Evolutionary conservation across 1,140 invertebrate species (phyloP), one percentile per base, ranked within the genome.

Genomic region (Contarinia nasturtii): DNA sequence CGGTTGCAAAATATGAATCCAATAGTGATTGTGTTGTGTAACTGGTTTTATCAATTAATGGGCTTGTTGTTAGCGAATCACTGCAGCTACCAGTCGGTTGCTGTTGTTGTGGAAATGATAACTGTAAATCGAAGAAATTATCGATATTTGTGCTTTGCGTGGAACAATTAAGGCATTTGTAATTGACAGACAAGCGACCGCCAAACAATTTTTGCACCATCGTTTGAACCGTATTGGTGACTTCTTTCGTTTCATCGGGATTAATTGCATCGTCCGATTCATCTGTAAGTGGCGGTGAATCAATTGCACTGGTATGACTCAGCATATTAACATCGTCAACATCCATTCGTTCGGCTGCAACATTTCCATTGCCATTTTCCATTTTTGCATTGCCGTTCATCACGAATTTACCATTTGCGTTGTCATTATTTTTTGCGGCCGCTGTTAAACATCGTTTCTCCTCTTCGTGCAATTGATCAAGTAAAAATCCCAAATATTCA

Each of bases 401-500:
- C 12, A 14, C n/a, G n/a, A n/a, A 38, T 14, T n/a, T n/a, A 17
- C 12, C 36, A 12, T 14, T 38, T 4, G 17, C 45, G 22, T 18
- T 46, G 12, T 46, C 45, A n/a, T 33, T 27, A 3, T 3, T 2
- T 19, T 47, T 37, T 11, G 34, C 8, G 5, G 37, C 3, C 37
- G 37, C 3, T 3, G 14, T 40, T 3, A 15, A 12, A 33, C 21
- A 52, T 21, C 33, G 14, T 1, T 69, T 69, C 55, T 81, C 78
- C 55, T 82, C 73, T 56, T 82, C 79, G 49, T 82, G 77, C n/a
- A 83, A 54, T 43, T 73, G 66, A 55, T 83, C 79, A 45, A 83
- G 61, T 3, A 83, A 58, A 59, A 78, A 82, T 68, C 80, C 77
- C 40, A 91, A 69, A 67, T 86, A 89, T 67, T 91, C 86, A 2